Evolutionary conservation across 2,888 invertebrate genomes (phyloP).

Genomic region (Norana najaformis): DNA sequence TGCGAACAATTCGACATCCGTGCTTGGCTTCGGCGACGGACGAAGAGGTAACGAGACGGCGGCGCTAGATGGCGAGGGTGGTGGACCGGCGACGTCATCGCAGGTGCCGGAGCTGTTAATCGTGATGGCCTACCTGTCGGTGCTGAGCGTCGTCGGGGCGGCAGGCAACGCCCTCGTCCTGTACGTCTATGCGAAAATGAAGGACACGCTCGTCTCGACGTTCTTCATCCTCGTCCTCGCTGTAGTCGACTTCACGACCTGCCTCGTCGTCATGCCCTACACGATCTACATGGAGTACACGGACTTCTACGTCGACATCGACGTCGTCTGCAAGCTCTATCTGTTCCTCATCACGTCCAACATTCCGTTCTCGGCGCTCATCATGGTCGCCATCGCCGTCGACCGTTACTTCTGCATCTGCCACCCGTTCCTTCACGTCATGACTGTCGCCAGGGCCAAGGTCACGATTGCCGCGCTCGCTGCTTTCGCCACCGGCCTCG

Average conservation of each 20-base stretch:
- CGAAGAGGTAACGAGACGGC: not conserved
- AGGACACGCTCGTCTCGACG: slow-evolving; percentile 56
- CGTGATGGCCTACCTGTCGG: slow-evolving; percentile 50
- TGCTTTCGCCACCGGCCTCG: slow-evolving; percentile 26
- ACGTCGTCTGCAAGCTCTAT: slow-evolving; percentile 53
- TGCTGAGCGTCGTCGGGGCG: slow-evolving; percentile 48
- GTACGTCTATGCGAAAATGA: slow-evolving; percentile 36
- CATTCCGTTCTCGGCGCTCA: slow-evolving; percentile 55
- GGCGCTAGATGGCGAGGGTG: too few relatives aligned
- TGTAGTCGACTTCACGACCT: slow-evolving; percentile 55
- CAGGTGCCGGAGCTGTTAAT: not conserved
- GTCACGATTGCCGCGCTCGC: slow-evolving; percentile 23
- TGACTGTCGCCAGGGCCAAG: slow-evolving; percentile 47
- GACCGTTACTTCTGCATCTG: slow-evolving; percentile 56
- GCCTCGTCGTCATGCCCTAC: slow-evolving; percentile 52
- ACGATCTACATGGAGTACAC: slow-evolving; percentile 53
- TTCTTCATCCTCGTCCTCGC: slow-evolving; percentile 58
- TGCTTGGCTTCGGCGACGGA: not conserved
- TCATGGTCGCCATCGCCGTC: slow-evolving; percentile 51
- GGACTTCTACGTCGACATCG: slow-evolving; percentile 48
- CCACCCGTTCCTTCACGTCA: slow-evolving; percentile 54
- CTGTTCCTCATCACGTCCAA: slow-evolving; percentile 53
- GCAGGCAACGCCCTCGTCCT: slow-evolving; percentile 37
- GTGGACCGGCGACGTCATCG: too few relatives aligned
- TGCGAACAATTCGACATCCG: not conserved